phyloP scores from a whole-genome alignment of 1,140 invertebrate species.

The Ceratina japonica region DNA sequence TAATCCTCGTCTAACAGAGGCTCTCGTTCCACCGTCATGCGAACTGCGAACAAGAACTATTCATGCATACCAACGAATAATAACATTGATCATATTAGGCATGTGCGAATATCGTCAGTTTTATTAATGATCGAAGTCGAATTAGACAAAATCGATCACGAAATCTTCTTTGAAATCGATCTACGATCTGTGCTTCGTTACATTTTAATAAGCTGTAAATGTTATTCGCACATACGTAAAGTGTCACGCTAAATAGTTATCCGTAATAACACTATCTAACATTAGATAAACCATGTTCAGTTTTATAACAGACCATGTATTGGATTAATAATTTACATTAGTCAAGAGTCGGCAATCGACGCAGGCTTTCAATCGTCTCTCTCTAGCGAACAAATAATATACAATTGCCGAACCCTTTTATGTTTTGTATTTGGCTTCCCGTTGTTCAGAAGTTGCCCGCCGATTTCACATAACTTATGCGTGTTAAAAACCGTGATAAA shows the following conservation, averaged over 20 bases:
- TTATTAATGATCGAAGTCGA: not conserved
- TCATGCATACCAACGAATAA: conserved; percentile 72
- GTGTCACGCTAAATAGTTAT: conserved; percentile 20
- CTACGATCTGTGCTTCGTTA: not conserved
- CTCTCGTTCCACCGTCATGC: conserved; percentile 74
- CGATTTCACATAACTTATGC: not conserved
- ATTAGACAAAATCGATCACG: not conserved
- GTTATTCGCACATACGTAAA: conserved; percentile 43
- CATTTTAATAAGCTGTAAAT: not conserved
- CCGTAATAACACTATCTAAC: conserved; percentile 34
- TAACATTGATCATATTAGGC: conserved; percentile 28
- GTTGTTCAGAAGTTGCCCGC: conserved; percentile 19
- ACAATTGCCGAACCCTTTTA: conserved; percentile 9
- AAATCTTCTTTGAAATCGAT: not conserved
- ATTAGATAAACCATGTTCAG: conserved; percentile 16
- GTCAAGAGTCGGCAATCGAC: not conserved
- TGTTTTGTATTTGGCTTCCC: not conserved
- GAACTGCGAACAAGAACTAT: conserved; percentile 77
- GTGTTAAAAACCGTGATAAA: not conserved
- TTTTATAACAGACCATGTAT: conserved; percentile 33
- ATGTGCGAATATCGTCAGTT: conserved; percentile 41
- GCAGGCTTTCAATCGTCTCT: not conserved
- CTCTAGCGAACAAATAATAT: not conserved
- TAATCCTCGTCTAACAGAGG: conserved; percentile 73
- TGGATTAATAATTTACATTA: not conserved